These are phyloP conservation scores for Hozukius guyotensis DNA, from an alignment of 2,797 vertebrate species.

Conservation along the genomic window DNA sequence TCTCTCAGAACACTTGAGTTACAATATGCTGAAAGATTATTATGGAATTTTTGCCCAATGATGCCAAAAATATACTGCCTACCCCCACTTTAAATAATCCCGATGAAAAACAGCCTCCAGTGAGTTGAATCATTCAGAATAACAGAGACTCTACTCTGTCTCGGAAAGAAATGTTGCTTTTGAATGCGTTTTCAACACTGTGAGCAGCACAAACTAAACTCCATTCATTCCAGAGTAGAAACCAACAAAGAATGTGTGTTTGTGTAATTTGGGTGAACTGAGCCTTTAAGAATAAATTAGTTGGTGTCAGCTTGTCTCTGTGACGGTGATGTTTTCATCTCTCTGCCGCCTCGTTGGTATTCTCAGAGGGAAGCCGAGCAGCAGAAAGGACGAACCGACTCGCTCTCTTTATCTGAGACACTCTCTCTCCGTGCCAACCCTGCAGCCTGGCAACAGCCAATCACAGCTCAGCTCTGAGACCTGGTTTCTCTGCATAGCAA, in stretches of 20 bases:
- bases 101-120: neutral
- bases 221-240: neutral
- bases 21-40: too few species aligned
- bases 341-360: constrained; percentile 34
- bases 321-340: neutral
- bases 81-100: neutral
- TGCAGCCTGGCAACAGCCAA: constrained; percentile 70
- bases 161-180: neutral
- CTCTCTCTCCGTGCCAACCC: constrained; percentile 38
- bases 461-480: constrained; percentile 41
- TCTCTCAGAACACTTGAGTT: too few species aligned
- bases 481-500: constrained; percentile 67
- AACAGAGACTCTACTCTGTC: neutral
- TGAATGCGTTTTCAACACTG: neutral
- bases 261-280: neutral
- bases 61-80: too few species aligned
- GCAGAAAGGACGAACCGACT: constrained; percentile 23
- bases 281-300: neutral
- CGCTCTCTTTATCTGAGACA: constrained; percentile 36
- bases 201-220: neutral
- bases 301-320: neutral
- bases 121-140: neutral
- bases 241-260: neutral
- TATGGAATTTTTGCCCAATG: too few species aligned
- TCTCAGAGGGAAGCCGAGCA: constrained; percentile 34